phyloP scores from a whole-genome alignment of 2,888 invertebrate species.

The Baronia brevicornis region DNA sequence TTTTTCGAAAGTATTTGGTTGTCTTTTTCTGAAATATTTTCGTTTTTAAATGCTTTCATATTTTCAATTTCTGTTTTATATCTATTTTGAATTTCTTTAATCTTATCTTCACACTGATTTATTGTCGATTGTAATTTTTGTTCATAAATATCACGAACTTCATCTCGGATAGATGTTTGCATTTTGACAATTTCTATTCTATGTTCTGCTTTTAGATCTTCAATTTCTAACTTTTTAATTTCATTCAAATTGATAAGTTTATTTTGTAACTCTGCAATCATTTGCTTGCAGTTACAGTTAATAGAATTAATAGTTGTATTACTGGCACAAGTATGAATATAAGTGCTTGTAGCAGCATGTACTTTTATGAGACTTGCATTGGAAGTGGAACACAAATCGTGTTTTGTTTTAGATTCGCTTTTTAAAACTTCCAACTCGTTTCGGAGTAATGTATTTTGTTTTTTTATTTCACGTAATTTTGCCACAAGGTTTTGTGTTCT shows the following conservation, averaged over 20 bases:
- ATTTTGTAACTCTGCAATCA: conserved; percentile 29
- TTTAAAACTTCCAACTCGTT: conserved; percentile 41
- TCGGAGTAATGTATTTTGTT: conserved; percentile 46
- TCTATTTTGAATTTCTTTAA: conserved; percentile 32
- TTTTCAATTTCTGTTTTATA: conserved; percentile 28
- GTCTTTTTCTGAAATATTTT: conserved; percentile 35
- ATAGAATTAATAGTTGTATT: conserved; percentile 34
- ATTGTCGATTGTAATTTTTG: conserved; percentile 42
- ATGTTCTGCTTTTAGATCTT: conserved; percentile 43
- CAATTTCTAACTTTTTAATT: conserved; percentile 44
- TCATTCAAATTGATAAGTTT: conserved; percentile 40
- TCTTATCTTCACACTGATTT: conserved; percentile 33
- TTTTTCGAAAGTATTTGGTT: conserved; percentile 41
- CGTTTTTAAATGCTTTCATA: conserved; percentile 28
- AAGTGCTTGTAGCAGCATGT: conserved; percentile 35
- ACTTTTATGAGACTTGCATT: conserved; percentile 27
- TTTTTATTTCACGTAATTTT: conserved; percentile 57
- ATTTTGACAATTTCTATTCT: conserved; percentile 43
- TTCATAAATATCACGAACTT: conserved; percentile 36
- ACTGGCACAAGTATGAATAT: conserved; percentile 22
- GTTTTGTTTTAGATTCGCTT: conserved; percentile 29
- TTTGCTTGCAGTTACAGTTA: conserved; percentile 37
- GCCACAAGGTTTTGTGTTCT: conserved; percentile 49
- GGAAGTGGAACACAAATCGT: conserved; percentile 20
- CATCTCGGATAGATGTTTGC: conserved; percentile 36